A percentile compares a stretch with the other conserved stretches of the same genome.
These are phyloP conservation scores for Podargus strigoides DNA, from an alignment of 2,797 vertebrate genomes.

Conservation along the genomic window DNA sequence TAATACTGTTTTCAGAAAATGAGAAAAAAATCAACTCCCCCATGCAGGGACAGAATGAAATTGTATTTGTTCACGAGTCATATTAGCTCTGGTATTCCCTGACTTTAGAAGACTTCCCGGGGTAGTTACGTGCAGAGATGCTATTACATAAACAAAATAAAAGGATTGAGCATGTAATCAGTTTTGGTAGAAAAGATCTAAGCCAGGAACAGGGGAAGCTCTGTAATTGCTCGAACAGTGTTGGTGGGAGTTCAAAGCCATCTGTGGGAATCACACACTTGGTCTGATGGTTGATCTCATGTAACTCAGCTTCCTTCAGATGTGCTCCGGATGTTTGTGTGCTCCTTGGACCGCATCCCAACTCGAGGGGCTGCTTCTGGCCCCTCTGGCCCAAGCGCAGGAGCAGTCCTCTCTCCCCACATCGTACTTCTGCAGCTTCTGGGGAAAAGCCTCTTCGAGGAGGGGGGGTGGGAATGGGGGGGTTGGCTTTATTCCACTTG, in stretches of 20 bases:
- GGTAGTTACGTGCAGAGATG: not conserved
- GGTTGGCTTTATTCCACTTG: not conserved
- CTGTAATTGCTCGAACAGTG: not conserved
- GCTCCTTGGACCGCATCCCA: not conserved
- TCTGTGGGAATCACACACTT: not conserved
- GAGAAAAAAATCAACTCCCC: not conserved
- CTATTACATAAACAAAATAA: not conserved
- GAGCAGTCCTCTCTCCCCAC: not conserved
- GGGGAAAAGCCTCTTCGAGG: not conserved
- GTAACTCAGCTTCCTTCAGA: not conserved
- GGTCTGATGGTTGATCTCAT: fast-evolving
- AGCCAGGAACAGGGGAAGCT: not conserved
- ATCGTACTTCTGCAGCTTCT: not conserved
- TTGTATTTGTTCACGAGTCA: not conserved
- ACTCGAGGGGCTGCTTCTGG: not conserved
- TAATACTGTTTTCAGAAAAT: not conserved
- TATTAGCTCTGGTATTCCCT: not conserved
- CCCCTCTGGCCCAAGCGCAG: not conserved
- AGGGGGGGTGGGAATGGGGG: not conserved
- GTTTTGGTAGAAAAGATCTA: not conserved
- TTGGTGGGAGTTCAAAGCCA: not conserved
- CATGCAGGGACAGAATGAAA: not conserved
- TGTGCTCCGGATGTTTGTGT: not conserved
- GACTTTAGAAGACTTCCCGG: not conserved
- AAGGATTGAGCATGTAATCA: not conserved